Conservation (phyloP, 2,113 vertebrate species). For the Sminthopsis crassicaudata region DNA sequence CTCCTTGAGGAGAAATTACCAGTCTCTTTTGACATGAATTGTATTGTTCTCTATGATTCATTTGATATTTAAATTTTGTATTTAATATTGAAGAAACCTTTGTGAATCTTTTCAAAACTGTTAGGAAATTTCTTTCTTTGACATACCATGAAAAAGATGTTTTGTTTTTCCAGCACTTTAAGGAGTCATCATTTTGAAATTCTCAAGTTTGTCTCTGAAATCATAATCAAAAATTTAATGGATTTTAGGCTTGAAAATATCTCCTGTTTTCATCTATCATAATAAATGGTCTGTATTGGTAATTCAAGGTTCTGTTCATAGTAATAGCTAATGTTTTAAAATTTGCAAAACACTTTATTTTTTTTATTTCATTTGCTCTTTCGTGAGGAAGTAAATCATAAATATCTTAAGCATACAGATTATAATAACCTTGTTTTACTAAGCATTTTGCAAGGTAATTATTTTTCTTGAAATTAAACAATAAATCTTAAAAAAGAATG, state of each 20-base stretch:
- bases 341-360: not conserved
- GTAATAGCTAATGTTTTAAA: not conserved
- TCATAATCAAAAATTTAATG: slow-evolving; percentile 15
- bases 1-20: not conserved
- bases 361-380: not conserved
- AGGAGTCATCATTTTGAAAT: not conserved
- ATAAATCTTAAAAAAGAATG: slow-evolving; percentile 37
- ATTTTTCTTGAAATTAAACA: slow-evolving; percentile 43
- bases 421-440: slow-evolving; percentile 13
- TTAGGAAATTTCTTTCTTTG: slow-evolving; percentile 15
- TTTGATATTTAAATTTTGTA: not conserved
- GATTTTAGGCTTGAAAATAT: slow-evolving; percentile 27
- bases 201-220: slow-evolving; percentile 30
- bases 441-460: slow-evolving; percentile 23
- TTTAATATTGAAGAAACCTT: not conserved
- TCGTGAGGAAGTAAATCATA: not conserved
- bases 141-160: not conserved
- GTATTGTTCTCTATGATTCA: slow-evolving; percentile 1
- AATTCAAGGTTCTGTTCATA: not conserved
- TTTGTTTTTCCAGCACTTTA: not conserved
- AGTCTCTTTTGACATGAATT: not conserved
- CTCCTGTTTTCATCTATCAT: slow-evolving; percentile 12
- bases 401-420: slow-evolving; percentile 10
- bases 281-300: slow-evolving; percentile 15
- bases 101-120: not conserved